Percentiles rank a stretch among this genome's conserved stretches.
Evolutionary conservation across 2,113 vertebrate genomes (phyloP).

Genomic region (Sylvietta virens): DNA sequence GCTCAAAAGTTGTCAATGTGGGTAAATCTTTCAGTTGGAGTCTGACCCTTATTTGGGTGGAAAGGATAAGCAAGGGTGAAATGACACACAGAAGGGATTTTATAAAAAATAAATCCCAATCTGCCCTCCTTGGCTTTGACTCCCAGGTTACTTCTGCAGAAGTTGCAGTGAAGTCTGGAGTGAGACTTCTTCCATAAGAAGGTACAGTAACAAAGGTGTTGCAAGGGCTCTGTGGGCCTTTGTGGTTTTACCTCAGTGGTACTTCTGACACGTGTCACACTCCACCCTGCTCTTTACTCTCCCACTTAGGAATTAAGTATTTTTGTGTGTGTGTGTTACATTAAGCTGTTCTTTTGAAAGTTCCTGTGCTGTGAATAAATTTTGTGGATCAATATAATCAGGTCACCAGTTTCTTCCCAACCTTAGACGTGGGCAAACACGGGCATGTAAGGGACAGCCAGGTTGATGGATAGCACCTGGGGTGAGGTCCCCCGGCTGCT

Average conservation of each 20-base stretch:
- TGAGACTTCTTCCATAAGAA: neutral
- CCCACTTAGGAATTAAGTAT: neutral
- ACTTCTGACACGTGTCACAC: fast-evolving
- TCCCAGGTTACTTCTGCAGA: neutral
- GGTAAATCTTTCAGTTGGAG: neutral
- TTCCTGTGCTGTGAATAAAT: neutral
- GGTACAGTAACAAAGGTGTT: neutral
- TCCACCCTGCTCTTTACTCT: neutral
- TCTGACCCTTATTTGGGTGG: neutral
- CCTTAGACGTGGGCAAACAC: neutral
- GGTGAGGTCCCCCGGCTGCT: neutral
- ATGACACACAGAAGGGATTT: neutral
- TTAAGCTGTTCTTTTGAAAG: neutral
- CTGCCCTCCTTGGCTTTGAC: neutral
- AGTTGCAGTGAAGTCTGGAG: neutral
- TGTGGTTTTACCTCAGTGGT: neutral
- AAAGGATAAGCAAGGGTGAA: neutral
- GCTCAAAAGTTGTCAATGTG: neutral
- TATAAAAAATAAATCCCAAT: neutral
- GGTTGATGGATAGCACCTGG: neutral
- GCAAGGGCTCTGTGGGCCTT: neutral
- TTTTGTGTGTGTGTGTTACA: neutral
- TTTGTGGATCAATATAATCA: neutral
- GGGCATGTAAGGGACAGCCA: neutral
- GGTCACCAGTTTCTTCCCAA: neutral